These are phyloP conservation scores for Nymphicus hollandicus DNA, from an alignment of 2,113 vertebrate species.

Conservation along the genomic window DNA sequence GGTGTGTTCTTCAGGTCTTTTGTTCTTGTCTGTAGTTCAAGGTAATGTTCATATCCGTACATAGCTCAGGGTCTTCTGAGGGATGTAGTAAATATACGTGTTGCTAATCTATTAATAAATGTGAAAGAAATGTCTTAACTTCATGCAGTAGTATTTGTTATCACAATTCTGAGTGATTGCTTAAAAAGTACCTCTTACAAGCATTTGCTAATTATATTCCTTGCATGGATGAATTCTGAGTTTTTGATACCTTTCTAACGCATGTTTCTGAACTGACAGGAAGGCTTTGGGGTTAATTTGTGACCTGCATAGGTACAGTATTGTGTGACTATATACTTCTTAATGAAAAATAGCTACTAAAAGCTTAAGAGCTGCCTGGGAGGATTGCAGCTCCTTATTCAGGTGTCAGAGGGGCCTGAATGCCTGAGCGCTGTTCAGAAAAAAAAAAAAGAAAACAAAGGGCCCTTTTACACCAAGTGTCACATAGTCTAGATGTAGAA, in stretches of 20 bases:
- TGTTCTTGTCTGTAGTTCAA: neutral
- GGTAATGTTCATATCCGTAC: neutral
- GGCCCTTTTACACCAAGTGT: neutral
- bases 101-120: neutral
- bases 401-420: neutral
- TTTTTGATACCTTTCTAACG: neutral
- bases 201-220: neutral
- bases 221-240: neutral
- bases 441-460: neutral
- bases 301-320: neutral
- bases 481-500: neutral
- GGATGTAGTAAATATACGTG: neutral
- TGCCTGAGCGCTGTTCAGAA: accelerated
- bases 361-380: neutral
- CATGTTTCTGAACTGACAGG: neutral
- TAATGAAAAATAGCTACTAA: neutral
- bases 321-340: neutral
- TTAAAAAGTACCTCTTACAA: neutral
- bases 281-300: neutral
- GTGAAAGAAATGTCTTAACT: neutral
- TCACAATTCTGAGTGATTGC: neutral
- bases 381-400: neutral
- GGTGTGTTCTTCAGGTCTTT: neutral
- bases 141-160: neutral
- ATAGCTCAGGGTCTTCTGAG: neutral